Base-by-base conservation (phyloP, 2,797 vertebrate genomes). In the Atherinosoma microstoma region DNA sequence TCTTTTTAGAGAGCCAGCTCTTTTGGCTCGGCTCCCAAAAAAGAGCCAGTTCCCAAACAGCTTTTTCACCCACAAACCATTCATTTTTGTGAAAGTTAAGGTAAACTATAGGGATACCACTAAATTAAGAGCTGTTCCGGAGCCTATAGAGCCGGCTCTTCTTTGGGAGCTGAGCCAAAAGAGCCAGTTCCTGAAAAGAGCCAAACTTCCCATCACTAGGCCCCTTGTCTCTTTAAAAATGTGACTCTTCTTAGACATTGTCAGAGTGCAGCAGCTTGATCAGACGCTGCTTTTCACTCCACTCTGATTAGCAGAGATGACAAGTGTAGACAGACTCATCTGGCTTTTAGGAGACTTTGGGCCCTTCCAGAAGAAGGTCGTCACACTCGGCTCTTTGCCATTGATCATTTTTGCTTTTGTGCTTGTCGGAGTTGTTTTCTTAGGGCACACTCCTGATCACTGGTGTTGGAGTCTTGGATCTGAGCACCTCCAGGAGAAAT, bases 351-450 rank as follows among this genome's bases (percentile, higher is more conserved):
- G 78, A 62, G 78, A 75, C 30, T 75, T 68, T 58, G 78, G 78
- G n/a, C 70, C 70, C 40, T 77, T 85, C 71, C 80, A 81, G 76
- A 82, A 57, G 24, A 75, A 54, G 67, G 71, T 73, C 2, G 56
- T 63, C 20, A n/a, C 10, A 4, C 56, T 87, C 0, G 38, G 75
- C 36, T 75, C 62, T 8, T 29, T 83, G 22, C n/a, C 70, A 0
- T 24, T 70, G 57, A 49, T 70, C 3, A 5, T 70, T 38, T 77
- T 79, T 7, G 67, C 69, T 22, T 79, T 79, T 27, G 61, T 67
- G n/a, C 36, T 76, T 4, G 61, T 79, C 1, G 70, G 73, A 24
- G 61, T 69, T 0, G 67, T 80, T 70, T 87, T 83, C 71, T 27
- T 84, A 18, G 77, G 80, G 1, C 60, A 75, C 32, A 70, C 75